Evolutionary conservation across 2,888 invertebrate genomes (phyloP).

Genomic region (Lasioglossum vierecki): DNA sequence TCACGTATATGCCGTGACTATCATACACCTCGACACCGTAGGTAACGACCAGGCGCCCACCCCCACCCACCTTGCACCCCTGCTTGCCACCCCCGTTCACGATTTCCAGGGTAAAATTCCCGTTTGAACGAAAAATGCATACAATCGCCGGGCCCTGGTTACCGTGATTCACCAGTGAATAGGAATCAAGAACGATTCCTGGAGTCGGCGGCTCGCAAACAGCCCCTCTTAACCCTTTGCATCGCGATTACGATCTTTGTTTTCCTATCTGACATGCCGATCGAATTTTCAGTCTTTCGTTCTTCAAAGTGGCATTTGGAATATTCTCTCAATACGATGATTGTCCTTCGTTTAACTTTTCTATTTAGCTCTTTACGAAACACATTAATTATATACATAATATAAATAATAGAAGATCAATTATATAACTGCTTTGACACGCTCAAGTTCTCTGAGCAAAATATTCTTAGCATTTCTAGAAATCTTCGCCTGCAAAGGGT

Average conservation of each 20-base stretch:
- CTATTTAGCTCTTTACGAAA: too few species aligned
- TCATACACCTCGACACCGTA: constrained; percentile 75
- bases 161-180: constrained; percentile 25
- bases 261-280: not conserved
- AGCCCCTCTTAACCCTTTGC: not conserved
- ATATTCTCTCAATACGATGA: not conserved
- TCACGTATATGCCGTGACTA: constrained; percentile 78
- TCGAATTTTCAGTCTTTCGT: not conserved
- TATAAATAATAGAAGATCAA: too few species aligned
- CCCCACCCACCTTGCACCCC: constrained; percentile 3
- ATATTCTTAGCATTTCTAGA: not conserved
- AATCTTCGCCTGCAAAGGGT: not conserved
- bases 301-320: not conserved
- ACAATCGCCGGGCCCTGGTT: constrained; percentile 57
- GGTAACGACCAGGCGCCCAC: constrained; percentile 69
- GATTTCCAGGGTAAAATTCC: constrained; percentile 44
- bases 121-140: constrained; percentile 49
- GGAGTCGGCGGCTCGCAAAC: not conserved
- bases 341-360: not conserved
- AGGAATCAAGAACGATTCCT: not conserved
- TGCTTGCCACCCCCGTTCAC: not conserved
- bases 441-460: too few species aligned
- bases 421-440: too few species aligned
- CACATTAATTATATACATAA: too few species aligned
- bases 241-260: not conserved